Evolutionary conservation across 2,113 vertebrate genomes (phyloP).

Genomic region (Reinhardtius hippoglossoides): DNA sequence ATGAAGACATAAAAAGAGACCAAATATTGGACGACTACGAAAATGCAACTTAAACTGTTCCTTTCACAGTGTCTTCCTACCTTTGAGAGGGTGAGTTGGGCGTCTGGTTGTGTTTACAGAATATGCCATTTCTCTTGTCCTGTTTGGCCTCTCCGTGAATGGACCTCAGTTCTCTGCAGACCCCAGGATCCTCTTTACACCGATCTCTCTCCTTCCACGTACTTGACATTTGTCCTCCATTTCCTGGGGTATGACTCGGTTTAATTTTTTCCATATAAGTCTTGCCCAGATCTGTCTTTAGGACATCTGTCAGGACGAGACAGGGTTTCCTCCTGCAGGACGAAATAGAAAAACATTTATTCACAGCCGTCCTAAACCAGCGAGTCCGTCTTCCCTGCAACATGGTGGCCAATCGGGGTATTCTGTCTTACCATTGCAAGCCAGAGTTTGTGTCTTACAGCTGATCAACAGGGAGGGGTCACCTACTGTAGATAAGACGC

Average conservation of each 20-base stretch:
- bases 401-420: background rate
- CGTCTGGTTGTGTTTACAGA: constrained; percentile 18
- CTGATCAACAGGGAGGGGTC: constrained; percentile 30
- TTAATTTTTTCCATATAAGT: constrained; percentile 56
- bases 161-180: constrained; percentile 11
- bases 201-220: background rate
- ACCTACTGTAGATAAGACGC: constrained; percentile 53
- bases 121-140: constrained; percentile 3
- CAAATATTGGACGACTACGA: too few species aligned
- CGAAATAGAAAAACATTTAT: constrained; percentile 17
- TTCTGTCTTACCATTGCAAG: background rate
- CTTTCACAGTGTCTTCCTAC: constrained; percentile 29
- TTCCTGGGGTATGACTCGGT: background rate
- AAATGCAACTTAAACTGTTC: background rate
- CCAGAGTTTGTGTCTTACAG: constrained; percentile 14
- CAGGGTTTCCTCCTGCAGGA: constrained; percentile 59
- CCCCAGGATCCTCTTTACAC: constrained; percentile 7
- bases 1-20: background rate
- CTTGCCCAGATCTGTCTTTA: constrained; percentile 72
- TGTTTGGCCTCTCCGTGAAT: constrained; percentile 20
- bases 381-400: background rate
- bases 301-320: constrained; percentile 74
- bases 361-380: background rate
- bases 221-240: background rate
- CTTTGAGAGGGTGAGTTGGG: constrained; percentile 2